Evolutionary conservation across 2,113 vertebrate genomes (phyloP), one percentile per base, ranked within the genome.

Genomic region (Gymnocephalus cernua): DNA sequence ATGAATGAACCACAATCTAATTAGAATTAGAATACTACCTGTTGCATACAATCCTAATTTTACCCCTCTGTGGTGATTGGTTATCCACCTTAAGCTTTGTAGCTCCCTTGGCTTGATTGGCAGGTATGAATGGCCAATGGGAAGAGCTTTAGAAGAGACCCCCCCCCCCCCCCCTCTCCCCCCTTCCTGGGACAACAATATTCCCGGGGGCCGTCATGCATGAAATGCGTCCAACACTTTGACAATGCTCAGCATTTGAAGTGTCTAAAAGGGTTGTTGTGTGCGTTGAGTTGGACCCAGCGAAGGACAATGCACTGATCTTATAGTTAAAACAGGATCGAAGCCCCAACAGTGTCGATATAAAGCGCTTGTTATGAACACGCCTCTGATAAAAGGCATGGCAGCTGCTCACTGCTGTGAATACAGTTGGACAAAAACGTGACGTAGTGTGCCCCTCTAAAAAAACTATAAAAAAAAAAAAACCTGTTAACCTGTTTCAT

Each of bases 181-280:
- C n/a, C n/a, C n/a, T n/a, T n/a, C n/a, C 67, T 32, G 47, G 47
- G 63, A 41, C 44, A 14, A 21, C 29, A 79, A 2, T 25, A 58
- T 21, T 15, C 23, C 13, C 5, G 53, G 80, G 59, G 63, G 67
- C 73, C 66, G 0, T 78, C 4, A 45, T 84, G 93, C 94, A 95
- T 95, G 11, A 92, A 93, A 95, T 94, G 93, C 93, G 53, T 83
- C 87, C 86, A 92, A 94, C 93, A 95, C 94, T 94, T 90, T 83
- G 65, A 77, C 86, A 89, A 94, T 94, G 94, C 94, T 7, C 77
- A 94, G 94, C 93, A 91, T 95, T 92, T 19, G 1, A 89, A 92
- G 93, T 95, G 94, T 95, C 92, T 95, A 95, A 93, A 85, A 86
- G 77, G 77, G 76, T 79, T 44, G 59, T 27, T 9, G 14, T 35